A percentile compares a stretch with the other conserved stretches of the same genome.
These are phyloP conservation scores for Heteromurus nitidus DNA, from an alignment of 2,888 invertebrate species.

Conservation along the genomic window DNA sequence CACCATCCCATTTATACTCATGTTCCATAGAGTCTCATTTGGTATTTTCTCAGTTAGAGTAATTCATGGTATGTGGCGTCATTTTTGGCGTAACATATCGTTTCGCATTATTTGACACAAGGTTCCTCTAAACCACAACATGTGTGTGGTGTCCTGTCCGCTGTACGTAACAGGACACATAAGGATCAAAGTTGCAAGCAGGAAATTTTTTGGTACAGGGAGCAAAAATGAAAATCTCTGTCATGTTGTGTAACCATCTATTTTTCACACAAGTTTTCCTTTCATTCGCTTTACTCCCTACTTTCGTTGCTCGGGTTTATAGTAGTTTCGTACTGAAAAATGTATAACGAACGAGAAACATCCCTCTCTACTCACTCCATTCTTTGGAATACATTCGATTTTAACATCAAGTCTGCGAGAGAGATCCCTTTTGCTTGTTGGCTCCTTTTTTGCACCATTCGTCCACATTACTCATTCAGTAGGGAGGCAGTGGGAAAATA, in stretches of 20 bases:
- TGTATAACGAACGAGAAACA: slow-evolving; percentile 22
- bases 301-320: slow-evolving; percentile 8
- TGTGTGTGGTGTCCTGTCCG: neutral
- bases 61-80: too few relatives aligned
- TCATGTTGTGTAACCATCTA: too few relatives aligned
- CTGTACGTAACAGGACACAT: too few relatives aligned
- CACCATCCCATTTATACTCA: too few relatives aligned
- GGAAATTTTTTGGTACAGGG: too few relatives aligned
- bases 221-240: too few relatives aligned
- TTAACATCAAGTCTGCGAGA: neutral
- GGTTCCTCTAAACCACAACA: neutral
- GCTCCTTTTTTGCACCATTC: neutral
- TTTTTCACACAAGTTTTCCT: neutral
- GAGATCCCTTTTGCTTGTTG: neutral
- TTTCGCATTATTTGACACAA: neutral
- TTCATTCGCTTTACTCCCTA: neutral
- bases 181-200: too few relatives aligned
- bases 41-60: neutral
- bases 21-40: too few relatives aligned
- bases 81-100: slow-evolving; percentile 41
- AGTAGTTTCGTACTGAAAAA: slow-evolving; percentile 40
- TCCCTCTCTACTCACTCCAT: neutral
- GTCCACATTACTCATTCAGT: slow-evolving; percentile 52
- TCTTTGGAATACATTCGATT: neutral
- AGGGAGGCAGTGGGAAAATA: slow-evolving; percentile 16